A percentile compares a stretch with the other conserved stretches of the same genome.
Conservation (phyloP, 2,888 invertebrate species). For the Cancer borealis region DNA sequence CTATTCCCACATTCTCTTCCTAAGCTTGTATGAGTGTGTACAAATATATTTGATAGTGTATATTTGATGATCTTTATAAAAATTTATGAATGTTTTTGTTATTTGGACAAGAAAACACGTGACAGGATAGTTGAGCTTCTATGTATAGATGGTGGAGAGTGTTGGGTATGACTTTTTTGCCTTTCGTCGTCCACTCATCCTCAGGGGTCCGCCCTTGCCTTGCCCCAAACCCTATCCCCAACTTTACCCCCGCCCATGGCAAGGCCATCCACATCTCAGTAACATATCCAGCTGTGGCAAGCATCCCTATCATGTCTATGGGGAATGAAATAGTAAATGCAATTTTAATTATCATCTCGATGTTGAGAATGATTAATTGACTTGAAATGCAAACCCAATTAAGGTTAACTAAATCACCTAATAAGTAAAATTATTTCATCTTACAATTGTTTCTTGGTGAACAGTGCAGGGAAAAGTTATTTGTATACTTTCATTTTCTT, state of each 20-base stretch:
- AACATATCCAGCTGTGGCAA: background rate
- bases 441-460: background rate
- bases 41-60: no score
- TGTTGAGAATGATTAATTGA: background rate
- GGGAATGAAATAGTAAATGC: background rate
- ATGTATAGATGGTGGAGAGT: background rate
- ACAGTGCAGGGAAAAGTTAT: background rate
- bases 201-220: background rate
- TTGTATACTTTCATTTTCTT: background rate
- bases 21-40: background rate
- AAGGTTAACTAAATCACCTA: background rate
- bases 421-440: background rate
- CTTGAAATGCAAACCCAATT: background rate
- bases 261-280: conserved; percentile 8
- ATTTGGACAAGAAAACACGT: background rate
- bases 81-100: no score
- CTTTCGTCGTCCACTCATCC: background rate
- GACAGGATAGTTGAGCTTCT: no score
- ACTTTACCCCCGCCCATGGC: background rate
- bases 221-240: background rate
- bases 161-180: background rate
- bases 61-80: no score
- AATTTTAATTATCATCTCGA: background rate
- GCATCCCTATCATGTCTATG: background rate
- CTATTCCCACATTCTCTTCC: background rate